A percentile compares a stretch with the other conserved stretches of the same genome.
These are phyloP conservation scores for Epinephelus coioides DNA, from an alignment of 2,797 vertebrate species.

Conservation along the genomic window DNA sequence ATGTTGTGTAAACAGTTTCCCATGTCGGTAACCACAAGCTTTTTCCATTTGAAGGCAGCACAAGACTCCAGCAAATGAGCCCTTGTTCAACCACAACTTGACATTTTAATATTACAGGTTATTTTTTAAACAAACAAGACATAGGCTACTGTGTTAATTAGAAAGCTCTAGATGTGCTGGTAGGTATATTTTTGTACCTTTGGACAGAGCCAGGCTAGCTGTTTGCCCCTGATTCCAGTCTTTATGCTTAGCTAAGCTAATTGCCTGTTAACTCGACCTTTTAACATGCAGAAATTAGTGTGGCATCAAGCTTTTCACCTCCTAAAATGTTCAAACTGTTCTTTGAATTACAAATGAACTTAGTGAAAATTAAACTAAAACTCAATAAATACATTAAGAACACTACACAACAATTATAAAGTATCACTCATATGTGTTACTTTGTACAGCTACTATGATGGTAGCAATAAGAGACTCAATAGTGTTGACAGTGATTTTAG, in stretches of 20 bases:
- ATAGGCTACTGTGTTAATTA: no score
- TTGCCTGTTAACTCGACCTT: not conserved
- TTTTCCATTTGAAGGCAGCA: no score
- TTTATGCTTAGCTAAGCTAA: not conserved
- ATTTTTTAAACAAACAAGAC: no score
- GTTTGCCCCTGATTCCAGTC: not conserved
- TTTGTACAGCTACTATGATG: not conserved
- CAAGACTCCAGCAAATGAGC: no score
- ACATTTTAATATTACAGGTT: no score
- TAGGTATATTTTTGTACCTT: not conserved
- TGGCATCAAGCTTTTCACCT: not conserved
- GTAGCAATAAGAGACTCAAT: not conserved
- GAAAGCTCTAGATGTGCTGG: not conserved
- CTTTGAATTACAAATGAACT: not conserved
- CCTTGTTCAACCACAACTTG: no score
- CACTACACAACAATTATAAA: not conserved
- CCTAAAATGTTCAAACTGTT: not conserved
- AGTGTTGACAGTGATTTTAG: constrained; percentile 24
- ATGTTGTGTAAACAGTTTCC: no score
- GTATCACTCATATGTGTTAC: not conserved
- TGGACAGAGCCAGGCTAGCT: not conserved
- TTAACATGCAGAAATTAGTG: no score
- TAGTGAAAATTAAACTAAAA: not conserved
- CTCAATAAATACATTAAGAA: not conserved
- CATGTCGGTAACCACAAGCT: no score